Base-by-base conservation (phyloP, 2,797 vertebrate genomes). In the Florisuga fusca region DNA sequence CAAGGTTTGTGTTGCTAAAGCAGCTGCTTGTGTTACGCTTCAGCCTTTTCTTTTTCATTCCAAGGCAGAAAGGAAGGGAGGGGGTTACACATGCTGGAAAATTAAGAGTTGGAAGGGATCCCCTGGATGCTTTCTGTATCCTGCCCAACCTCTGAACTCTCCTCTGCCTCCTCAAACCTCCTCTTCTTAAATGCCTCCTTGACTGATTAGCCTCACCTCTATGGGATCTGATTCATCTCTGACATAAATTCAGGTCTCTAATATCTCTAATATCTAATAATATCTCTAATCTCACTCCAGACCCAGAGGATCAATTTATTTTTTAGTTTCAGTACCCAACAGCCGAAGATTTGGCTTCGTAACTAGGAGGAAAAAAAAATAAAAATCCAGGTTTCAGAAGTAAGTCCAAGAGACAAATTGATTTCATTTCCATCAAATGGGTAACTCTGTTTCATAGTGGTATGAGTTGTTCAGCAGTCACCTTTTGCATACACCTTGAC, bases 341-440 rank as follows among this genome's bases (percentile, higher is more conserved):
- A 72, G 63, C 58, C 59, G 59, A 86, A 88, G 34, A 69, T 36
- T 79, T 59, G 74, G 41, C 51, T 92, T 55, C 38, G 7, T 11
- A 51, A 72, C 34, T 11, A 53, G 23, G 72, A 75, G 68, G 36
- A 36, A 36, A 41, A 13, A 41, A 41, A 41, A 41, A 38, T 38
- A 61, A 58, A 78, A 90, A 74, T 48, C 31, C n/a, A 58, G 53
- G 46, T 67, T 90, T 71, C 29, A 62, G 48, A 85, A 38, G 21
- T 48, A 79, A 88, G 29, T 68, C 29, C 0, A 1, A 88, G 31
- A 82, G 25, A 74, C 55, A 66, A 43, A 54, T 46, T 21, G 38
- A 58, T 72, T 34, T 57, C 26, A 58, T 77, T 89, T 82, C 84
- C 72, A 84, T 84, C 84, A 87, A 89, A 87, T 7, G 63, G 93